Conservation (phyloP, 64 coral and sea anemone genomes). For the Acropora yongei region DNA sequence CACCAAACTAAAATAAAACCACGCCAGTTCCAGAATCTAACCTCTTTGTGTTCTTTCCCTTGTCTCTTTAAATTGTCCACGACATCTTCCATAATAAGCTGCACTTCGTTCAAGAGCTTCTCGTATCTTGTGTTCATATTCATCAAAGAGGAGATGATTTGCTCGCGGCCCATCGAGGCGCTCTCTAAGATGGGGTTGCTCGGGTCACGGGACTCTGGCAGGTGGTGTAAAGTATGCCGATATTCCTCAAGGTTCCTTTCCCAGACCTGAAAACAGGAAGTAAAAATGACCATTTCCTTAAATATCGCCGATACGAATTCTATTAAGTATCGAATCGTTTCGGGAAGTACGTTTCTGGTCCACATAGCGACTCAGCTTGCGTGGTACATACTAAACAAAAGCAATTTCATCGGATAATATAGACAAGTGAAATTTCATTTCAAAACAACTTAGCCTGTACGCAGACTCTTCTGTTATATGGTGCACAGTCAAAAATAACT, state of each 20-base stretch:
- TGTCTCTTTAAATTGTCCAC: conserved; percentile 81
- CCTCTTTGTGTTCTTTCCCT: conserved; percentile 85
- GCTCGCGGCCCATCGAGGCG: conserved; percentile 72
- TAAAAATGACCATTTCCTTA: neutral
- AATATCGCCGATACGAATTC: neutral
- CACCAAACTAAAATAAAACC: no score
- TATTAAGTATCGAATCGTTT: no score
- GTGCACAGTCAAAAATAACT: no score
- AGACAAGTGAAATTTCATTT: no score
- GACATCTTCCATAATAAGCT: conserved; percentile 70
- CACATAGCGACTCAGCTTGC: no score
- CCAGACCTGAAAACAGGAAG: conserved; percentile 37
- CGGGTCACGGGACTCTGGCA: conserved; percentile 89
- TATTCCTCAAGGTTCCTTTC: conserved; percentile 83
- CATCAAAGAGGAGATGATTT: conserved; percentile 70
- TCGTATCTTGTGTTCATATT: conserved; percentile 80
- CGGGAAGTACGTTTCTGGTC: no score
- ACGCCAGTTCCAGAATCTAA: neutral
- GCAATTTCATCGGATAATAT: no score
- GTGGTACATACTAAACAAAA: no score
- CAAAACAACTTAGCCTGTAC: no score
- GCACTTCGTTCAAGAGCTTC: conserved; percentile 76
- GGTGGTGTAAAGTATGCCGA: conserved; percentile 73
- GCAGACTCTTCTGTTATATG: no score
- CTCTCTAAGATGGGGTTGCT: conserved; percentile 75